Evolutionary conservation across 2,888 invertebrate genomes (phyloP).

Genomic region (Hemithea aestivaria): DNA sequence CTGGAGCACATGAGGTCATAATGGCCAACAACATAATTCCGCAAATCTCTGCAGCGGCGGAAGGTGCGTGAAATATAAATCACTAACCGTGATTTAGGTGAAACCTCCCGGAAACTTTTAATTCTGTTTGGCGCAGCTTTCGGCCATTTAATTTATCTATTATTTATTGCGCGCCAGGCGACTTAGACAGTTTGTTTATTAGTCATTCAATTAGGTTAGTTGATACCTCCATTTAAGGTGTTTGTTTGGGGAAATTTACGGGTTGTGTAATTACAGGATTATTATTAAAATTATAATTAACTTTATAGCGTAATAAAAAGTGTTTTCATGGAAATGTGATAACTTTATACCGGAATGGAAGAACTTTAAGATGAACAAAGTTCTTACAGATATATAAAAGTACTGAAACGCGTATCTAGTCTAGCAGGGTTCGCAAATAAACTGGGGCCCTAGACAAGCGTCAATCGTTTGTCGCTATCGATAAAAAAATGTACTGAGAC

Average conservation of each 20-base stretch:
- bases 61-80: conserved; percentile 72
- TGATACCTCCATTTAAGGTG: conserved; percentile 33
- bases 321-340: too few species aligned
- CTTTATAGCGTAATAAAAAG: too few species aligned
- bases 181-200: conserved; percentile 61
- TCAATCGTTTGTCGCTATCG: too few species aligned
- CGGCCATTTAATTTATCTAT: conserved; percentile 66
- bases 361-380: too few species aligned
- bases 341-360: too few species aligned
- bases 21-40: conserved; percentile 30
- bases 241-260: conserved; percentile 17
- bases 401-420: too few species aligned
- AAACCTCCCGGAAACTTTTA: conserved; percentile 66
- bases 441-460: too few species aligned
- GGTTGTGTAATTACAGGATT: conserved; percentile 10
- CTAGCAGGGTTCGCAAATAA: too few species aligned
- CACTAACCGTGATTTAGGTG: conserved; percentile 66
- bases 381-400: too few species aligned
- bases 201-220: conserved; percentile 56
- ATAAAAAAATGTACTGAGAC: too few species aligned
- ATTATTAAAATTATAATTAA: too few species aligned
- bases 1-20: conserved; percentile 19
- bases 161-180: conserved; percentile 57
- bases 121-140: conserved; percentile 59
- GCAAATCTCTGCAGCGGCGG: conserved; percentile 28